Conservation (phyloP, 2,888 invertebrate genomes). For the Caradrina clavipalpis region DNA sequence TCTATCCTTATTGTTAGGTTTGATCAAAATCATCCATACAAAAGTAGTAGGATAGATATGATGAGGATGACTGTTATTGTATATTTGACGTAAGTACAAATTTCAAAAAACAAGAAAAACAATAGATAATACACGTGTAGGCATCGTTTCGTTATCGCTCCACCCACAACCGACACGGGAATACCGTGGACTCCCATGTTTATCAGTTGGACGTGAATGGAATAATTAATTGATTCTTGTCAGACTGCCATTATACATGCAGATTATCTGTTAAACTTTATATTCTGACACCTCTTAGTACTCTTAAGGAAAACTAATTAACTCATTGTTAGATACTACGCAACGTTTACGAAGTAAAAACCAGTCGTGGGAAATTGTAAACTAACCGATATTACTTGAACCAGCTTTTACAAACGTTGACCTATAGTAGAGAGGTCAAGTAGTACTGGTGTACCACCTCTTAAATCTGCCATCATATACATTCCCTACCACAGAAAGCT, state of each 20-base stretch:
- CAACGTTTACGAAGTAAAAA: constrained; percentile 43
- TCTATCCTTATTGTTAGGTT: too few species aligned
- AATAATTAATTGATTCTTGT: constrained; percentile 58
- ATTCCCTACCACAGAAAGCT: constrained; percentile 44
- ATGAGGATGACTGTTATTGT: background rate
- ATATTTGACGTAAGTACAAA: constrained; percentile 4
- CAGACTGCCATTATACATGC: constrained; percentile 27
- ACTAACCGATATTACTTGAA: constrained; percentile 31
- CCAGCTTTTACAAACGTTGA: constrained; percentile 17
- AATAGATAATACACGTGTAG: constrained; percentile 46
- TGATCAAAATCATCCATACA: too few species aligned
- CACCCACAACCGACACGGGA: constrained; percentile 49
- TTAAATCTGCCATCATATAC: constrained; percentile 49
- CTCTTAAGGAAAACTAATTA: constrained; percentile 43
- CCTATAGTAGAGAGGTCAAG: constrained; percentile 31
- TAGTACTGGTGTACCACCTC: constrained; percentile 30
- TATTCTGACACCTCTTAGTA: constrained; percentile 39
- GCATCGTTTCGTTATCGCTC: constrained; percentile 50
- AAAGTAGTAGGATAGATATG: too few species aligned
- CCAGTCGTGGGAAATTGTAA: constrained; percentile 51
- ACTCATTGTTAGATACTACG: constrained; percentile 37
- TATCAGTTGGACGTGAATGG: constrained; percentile 53
- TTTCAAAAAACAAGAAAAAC: constrained; percentile 32
- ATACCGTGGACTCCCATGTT: constrained; percentile 49
- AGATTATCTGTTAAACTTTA: constrained; percentile 40